Evolutionary conservation across 2,797 vertebrate genomes (phyloP).

Genomic region (Serranus cabrilla): DNA sequence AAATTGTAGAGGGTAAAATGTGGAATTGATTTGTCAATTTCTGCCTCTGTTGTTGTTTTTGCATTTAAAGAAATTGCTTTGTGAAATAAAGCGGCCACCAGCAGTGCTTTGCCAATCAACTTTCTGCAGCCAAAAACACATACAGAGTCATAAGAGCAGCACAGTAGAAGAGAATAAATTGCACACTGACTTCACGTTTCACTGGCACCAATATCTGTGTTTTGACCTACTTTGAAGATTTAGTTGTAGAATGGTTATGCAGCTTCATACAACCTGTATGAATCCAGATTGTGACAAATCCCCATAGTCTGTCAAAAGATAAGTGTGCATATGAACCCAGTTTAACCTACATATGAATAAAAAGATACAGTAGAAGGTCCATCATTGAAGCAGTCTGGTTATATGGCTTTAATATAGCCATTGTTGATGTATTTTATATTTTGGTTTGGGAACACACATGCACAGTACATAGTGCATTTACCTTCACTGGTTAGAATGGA

Average conservation of each 20-base stretch:
- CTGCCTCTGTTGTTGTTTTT: constrained; percentile 14
- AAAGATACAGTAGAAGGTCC: not conserved
- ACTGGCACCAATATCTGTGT: not conserved
- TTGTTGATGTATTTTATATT: too few relatives aligned
- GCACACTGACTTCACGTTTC: constrained; percentile 6
- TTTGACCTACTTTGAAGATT: constrained; percentile 23
- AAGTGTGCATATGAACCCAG: constrained; percentile 1
- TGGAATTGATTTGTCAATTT: constrained; percentile 33
- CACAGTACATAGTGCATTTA: not conserved
- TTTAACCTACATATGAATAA: not conserved
- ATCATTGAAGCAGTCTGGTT: not conserved
- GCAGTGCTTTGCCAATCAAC: constrained; percentile 24
- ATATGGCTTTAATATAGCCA: not conserved
- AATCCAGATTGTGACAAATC: constrained; percentile 1
- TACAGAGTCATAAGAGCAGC: not conserved
- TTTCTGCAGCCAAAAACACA: not conserved
- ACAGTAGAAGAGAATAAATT: not conserved
- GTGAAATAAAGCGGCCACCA: constrained; percentile 32
- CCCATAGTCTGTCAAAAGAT: not conserved
- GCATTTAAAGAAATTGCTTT: constrained; percentile 30
- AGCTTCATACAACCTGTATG: not conserved
- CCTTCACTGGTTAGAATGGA: not conserved
- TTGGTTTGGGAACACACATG: not conserved
- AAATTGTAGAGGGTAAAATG: constrained; percentile 12
- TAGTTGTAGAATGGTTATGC: not conserved